These are phyloP conservation scores for Cheirogaleus medius DNA, from an alignment of 2,113 vertebrate genomes.

Conservation along the genomic window DNA sequence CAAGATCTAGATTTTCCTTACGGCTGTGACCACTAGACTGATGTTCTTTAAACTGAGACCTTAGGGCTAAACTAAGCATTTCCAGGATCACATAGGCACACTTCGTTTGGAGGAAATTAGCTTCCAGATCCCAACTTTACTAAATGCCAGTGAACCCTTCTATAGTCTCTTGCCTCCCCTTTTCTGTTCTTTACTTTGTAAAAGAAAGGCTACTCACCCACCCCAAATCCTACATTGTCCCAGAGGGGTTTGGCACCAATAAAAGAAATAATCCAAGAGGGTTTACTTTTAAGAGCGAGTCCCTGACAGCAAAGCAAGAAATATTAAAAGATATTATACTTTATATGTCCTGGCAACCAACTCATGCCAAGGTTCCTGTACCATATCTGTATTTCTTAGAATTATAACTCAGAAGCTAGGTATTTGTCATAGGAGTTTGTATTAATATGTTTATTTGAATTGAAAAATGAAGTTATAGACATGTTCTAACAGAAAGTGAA, in stretches of 20 bases:
- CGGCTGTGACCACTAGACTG: background rate
- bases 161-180: background rate
- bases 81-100: background rate
- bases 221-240: background rate
- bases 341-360: background rate
- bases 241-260: background rate
- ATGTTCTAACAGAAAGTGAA: constrained; percentile 35
- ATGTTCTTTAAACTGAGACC: background rate
- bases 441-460: constrained; percentile 29
- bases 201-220: background rate
- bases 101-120: constrained; percentile 8
- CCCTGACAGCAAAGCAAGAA: background rate
- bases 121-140: background rate
- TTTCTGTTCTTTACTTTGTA: constrained; percentile 19
- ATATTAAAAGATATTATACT: background rate
- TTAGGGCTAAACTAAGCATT: background rate
- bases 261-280: background rate
- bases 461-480: background rate
- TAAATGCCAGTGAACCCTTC: background rate
- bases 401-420: constrained; percentile 33
- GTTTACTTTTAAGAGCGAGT: background rate
- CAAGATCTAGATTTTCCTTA: background rate
- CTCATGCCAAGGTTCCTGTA: background rate
- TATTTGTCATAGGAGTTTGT: background rate
- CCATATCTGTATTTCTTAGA: background rate